Evolutionary conservation across 2,797 vertebrate genomes (phyloP), one percentile per base, ranked within the genome.

Genomic region (Simalia tracyae): DNA sequence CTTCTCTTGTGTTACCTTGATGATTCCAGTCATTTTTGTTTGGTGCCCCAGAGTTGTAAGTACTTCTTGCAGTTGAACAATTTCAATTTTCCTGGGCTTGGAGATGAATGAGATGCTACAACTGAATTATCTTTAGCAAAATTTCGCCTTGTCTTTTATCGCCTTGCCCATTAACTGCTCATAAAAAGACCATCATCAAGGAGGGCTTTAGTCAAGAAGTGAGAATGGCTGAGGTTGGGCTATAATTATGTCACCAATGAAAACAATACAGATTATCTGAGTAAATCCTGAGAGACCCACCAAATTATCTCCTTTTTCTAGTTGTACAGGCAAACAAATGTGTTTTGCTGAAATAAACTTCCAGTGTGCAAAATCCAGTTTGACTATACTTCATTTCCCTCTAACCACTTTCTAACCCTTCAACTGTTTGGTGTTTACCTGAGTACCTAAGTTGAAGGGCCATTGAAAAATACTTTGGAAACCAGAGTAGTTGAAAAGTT

Each of bases 11-110:
- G 96, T 99, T 81, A 95, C 97, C 92, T 3, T 98, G 93, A 22
- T 97, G 1, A 95, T 98, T 24, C 98, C 98, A 0, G 94, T 98
- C 2, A 86, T 98, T 93, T 99, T 99, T 57, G 93, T 99, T 94
- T 97, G 98, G 61, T 99, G 98, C 97, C 98, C 98, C 7, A 98
- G 98, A 98, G 98, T 98, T 96, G 99, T 99, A 97, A 98, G 92
- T 92, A 64, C 5, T 19, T 97, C 97, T 50, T 89, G 61, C 92
- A 42, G 31, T 64, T 86, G 9, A 57, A 81, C 2, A 12, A 12
- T 59, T 76, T 28, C 1, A 3, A 24, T 46, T 84, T 92, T 88
- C 31, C 31, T 72, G 6, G 50, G 60, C 84, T 10, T 56, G n/a
- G 7, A 28, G 26, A 56, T 61, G 57, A 31, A 66, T 0, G 19